Conservation (phyloP, 2,797 vertebrate species). For the Myripristis murdjan region DNA sequence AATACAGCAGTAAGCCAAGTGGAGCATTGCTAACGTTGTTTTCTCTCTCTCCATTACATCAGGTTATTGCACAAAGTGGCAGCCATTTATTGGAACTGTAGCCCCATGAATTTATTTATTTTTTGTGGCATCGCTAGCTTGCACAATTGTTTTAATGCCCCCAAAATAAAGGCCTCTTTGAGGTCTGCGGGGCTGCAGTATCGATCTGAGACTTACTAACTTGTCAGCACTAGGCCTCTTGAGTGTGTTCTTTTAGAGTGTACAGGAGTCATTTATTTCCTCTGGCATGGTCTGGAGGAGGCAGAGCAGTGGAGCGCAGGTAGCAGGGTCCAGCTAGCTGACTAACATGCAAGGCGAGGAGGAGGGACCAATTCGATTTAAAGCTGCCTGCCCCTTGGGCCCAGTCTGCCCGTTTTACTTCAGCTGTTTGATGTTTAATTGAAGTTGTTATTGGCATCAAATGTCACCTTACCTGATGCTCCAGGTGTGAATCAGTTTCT, state of each 20-base stretch:
- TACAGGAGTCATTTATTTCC: slow-evolving; percentile 75
- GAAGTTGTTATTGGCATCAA: slow-evolving; percentile 87
- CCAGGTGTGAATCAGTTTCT: slow-evolving; percentile 81
- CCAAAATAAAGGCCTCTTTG: slow-evolving; percentile 64
- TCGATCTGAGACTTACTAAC: slow-evolving; percentile 69
- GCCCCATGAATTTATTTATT: slow-evolving; percentile 59
- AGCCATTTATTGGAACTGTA: slow-evolving; percentile 54
- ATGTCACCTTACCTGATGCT: slow-evolving; percentile 84
- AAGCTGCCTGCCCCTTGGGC: slow-evolving; percentile 69
- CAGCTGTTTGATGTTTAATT: slow-evolving; percentile 88
- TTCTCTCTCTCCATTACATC: slow-evolving; percentile 60
- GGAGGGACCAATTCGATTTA: slow-evolving; percentile 65
- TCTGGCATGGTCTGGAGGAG: slow-evolving; percentile 55
- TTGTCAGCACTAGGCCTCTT: slow-evolving; percentile 61
- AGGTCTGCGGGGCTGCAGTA: slow-evolving; percentile 56
- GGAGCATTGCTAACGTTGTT: slow-evolving; percentile 69
- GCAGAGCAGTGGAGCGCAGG: slow-evolving; percentile 56
- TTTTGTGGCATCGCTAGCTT: slow-evolving; percentile 21
- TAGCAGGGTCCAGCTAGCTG: slow-evolving; percentile 54
- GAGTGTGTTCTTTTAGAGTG: slow-evolving; percentile 64
- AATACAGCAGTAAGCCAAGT: slow-evolving; percentile 77
- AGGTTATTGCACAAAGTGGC: slow-evolving; percentile 73
- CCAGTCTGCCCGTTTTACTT: slow-evolving; percentile 75
- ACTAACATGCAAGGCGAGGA: slow-evolving; percentile 52
- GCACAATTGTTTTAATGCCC: slow-evolving; percentile 65